Conservation (phyloP, 1,140 invertebrate genomes). For the Achroia grisella region DNA sequence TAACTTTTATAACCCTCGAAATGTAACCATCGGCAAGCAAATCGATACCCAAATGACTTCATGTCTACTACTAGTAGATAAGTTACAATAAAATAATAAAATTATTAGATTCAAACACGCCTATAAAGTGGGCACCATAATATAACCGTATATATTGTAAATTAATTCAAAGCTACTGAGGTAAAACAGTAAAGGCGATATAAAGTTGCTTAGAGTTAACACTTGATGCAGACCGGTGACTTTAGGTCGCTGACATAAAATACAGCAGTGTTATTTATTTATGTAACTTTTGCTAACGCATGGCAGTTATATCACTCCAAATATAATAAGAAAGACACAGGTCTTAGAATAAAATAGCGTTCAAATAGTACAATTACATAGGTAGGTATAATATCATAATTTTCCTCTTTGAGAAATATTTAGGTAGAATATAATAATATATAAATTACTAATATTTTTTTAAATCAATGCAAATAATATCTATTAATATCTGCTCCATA, state of each 20-base stretch:
- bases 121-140: neutral
- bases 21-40: too few species aligned
- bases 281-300: neutral
- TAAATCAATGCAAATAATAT: too few species aligned
- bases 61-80: neutral
- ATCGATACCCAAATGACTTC: neutral
- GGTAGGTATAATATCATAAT: too few species aligned
- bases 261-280: neutral
- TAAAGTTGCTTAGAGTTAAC: neutral
- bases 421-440: too few species aligned
- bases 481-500: too few species aligned
- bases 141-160: slow-evolving; percentile 5
- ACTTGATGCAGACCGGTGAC: neutral
- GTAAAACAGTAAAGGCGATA: slow-evolving; percentile 1
- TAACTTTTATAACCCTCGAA: too few species aligned
- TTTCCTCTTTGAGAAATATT: too few species aligned
- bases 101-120: neutral
- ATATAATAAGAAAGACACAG: too few species aligned
- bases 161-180: slow-evolving; percentile 15
- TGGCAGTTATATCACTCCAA: too few species aligned
- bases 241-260: neutral
- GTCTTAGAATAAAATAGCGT: too few species aligned
- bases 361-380: too few species aligned
- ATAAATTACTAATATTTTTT: too few species aligned
- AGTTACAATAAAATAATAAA: neutral